These are phyloP conservation scores for Onychostruthus taczanowskii DNA, from an alignment of 2,113 vertebrate genomes.

Conservation along the genomic window DNA sequence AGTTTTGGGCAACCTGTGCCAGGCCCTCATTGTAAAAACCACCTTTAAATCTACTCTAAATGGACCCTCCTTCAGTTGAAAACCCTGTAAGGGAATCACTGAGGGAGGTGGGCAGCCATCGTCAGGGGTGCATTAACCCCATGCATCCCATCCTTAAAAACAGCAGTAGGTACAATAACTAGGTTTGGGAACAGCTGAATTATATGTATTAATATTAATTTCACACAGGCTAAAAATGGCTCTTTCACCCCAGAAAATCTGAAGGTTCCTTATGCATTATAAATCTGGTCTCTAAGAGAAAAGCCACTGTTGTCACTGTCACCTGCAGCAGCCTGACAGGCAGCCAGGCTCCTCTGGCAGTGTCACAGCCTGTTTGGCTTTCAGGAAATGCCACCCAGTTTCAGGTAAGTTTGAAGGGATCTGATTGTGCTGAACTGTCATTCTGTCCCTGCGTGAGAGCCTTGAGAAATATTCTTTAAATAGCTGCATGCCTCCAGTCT, in stretches of 20 bases:
- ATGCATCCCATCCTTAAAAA: background rate
- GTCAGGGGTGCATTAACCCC: background rate
- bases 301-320: background rate
- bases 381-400: background rate
- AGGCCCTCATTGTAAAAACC: background rate
- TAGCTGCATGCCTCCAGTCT: background rate
- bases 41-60: background rate
- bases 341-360: background rate
- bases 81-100: background rate
- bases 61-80: background rate
- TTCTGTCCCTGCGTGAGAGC: background rate
- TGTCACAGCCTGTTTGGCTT: background rate
- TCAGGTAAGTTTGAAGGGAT: background rate
- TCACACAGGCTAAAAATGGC: background rate
- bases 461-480: background rate
- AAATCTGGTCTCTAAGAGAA: background rate
- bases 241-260: background rate
- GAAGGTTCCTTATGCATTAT: background rate
- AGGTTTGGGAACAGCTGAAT: background rate
- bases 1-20: background rate
- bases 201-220: background rate
- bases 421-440: background rate
- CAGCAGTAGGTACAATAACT: background rate
- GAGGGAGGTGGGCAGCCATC: background rate
- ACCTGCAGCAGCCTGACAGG: background rate